A percentile compares a stretch with the other conserved stretches of the same genome.
Evolutionary conservation across 2,113 vertebrate species (phyloP).

Genomic region (Leucosticte australis): DNA sequence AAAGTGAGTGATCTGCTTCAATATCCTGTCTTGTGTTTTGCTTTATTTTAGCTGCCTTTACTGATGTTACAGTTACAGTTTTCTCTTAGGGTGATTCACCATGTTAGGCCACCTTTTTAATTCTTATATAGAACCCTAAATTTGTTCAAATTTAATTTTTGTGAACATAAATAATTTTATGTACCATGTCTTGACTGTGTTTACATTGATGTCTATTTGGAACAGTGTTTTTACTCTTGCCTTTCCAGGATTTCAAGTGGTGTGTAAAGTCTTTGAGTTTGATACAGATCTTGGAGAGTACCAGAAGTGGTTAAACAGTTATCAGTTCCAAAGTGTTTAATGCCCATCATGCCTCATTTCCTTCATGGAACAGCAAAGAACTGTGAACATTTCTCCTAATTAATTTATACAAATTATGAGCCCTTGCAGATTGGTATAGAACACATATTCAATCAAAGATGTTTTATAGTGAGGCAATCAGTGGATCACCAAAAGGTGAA

Average conservation of each 20-base stretch:
- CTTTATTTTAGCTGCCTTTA: not conserved
- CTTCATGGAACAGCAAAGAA: not conserved
- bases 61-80: not conserved
- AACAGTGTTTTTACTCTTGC: not conserved
- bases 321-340: not conserved
- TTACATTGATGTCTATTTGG: not conserved
- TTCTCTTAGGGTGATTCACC: not conserved
- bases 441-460: not conserved
- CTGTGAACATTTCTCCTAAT: not conserved
- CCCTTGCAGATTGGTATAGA: not conserved
- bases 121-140: not conserved
- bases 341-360: not conserved
- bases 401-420: not conserved
- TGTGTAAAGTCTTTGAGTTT: not conserved
- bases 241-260: not conserved
- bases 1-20: not conserved
- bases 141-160: not conserved
- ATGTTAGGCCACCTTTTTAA: not conserved
- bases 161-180: not conserved
- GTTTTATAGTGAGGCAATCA: not conserved
- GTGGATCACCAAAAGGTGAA: not conserved
- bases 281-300: not conserved
- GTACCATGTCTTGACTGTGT: not conserved
- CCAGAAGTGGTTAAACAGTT: not conserved
- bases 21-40: not conserved